Percentiles rank a stretch among this genome's conserved stretches.
Evolutionary conservation across 1,140 invertebrate genomes (phyloP).

Genomic region (Acromyrmex echinatior): DNA sequence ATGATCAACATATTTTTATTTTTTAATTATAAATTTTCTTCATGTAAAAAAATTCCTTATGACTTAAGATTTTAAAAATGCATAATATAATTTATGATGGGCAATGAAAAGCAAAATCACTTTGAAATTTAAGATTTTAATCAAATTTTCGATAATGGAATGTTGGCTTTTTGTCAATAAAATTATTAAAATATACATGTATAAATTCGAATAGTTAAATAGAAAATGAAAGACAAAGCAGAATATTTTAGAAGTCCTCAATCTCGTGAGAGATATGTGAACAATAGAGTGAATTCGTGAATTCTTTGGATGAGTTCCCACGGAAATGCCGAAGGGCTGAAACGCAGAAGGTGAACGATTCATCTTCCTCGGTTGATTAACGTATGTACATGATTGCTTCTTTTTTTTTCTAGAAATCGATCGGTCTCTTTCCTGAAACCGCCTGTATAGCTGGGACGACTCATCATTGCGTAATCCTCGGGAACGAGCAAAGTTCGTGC

Average conservation of each 20-base stretch:
- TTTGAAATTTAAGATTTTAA: neutral
- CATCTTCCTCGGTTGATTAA: conserved; percentile 55
- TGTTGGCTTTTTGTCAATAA: neutral
- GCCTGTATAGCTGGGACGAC: conserved; percentile 8
- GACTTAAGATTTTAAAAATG: neutral
- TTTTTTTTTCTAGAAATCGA: conserved; percentile 11
- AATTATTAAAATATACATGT: neutral
- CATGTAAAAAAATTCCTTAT: neutral
- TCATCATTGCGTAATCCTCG: conserved; percentile 53
- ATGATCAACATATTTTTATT: neutral
- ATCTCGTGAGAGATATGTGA: neutral
- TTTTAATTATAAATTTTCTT: neutral
- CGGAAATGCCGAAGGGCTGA: conserved; percentile 12
- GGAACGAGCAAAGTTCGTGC: conserved; percentile 60
- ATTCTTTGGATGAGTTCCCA: conserved; percentile 32
- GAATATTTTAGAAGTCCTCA: neutral
- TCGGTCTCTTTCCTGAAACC: conserved; percentile 45
- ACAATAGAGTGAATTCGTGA: conserved; percentile 26
- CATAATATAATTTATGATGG: neutral
- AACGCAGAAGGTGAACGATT: conserved; percentile 43
- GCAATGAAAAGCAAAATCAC: neutral
- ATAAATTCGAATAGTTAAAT: conserved; percentile 4
- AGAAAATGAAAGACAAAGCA: neutral
- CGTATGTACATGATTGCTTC: conserved; percentile 32
- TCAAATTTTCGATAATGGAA: neutral